These are phyloP conservation scores for Pseudolaguvia tuberculata DNA, from an alignment of 2,113 vertebrate species.

Conservation along the genomic window DNA sequence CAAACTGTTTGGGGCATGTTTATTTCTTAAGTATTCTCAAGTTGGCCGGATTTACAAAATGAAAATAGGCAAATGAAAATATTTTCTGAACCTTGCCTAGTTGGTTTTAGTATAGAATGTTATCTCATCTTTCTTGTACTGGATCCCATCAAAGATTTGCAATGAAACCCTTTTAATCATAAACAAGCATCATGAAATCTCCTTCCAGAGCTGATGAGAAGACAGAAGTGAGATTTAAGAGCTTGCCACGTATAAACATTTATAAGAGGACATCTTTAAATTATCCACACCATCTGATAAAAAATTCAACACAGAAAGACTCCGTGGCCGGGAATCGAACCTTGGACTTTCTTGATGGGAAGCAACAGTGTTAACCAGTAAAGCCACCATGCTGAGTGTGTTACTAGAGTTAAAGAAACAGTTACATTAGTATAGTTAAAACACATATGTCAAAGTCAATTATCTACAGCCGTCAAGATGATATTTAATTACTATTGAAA, in stretches of 20 bases:
- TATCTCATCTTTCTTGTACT: not conserved
- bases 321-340: no score
- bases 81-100: slow-evolving; percentile 51
- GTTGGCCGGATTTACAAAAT: slow-evolving; percentile 37
- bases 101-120: slow-evolving; percentile 1
- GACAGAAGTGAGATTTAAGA: slow-evolving; percentile 10
- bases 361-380: no score
- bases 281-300: no score
- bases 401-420: no score
- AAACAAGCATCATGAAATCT: slow-evolving; percentile 12
- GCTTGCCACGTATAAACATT: not conserved
- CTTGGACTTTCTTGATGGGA: no score
- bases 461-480: no score
- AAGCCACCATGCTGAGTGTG: no score
- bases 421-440: no score
- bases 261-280: not conserved
- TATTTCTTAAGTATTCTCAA: slow-evolving; percentile 43
- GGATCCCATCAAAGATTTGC: slow-evolving; percentile 17
- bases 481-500: no score
- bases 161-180: slow-evolving; percentile 18
- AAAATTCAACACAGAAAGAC: no score
- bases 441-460: no score
- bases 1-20: slow-evolving; percentile 42
- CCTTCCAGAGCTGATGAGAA: not conserved
- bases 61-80: slow-evolving; percentile 50